Percentiles rank a stretch among this genome's conserved stretches.
These are phyloP conservation scores for Epizoanthus ramosus DNA, from an alignment of 92 coral and sea anemone species.

Conservation along the genomic window DNA sequence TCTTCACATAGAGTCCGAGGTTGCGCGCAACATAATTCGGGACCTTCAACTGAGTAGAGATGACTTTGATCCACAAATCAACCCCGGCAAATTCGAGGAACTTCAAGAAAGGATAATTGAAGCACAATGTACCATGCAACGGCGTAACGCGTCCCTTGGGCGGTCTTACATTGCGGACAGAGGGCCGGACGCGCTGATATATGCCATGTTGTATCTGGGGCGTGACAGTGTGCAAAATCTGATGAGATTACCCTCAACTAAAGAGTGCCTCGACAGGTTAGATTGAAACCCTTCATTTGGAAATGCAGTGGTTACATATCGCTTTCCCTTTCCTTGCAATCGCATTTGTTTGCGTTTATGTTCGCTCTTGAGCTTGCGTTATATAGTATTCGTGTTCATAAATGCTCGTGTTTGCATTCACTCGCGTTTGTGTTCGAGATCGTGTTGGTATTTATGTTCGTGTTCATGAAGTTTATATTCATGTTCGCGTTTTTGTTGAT, in stretches of 20 bases:
- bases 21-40: conserved; percentile 76
- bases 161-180: conserved; percentile 84
- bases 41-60: conserved; percentile 69
- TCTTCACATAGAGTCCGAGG: conserved; percentile 69
- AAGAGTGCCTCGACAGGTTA: conserved; percentile 77
- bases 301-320: neutral
- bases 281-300: neutral
- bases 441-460: too few species aligned
- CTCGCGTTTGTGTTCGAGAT: too few species aligned
- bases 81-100: conserved; percentile 62
- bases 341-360: neutral
- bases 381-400: too few species aligned
- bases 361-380: too few species aligned
- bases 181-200: conserved; percentile 89
- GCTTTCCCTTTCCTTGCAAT: too few species aligned
- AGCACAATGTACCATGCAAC: conserved; percentile 67
- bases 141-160: conserved; percentile 43
- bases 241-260: conserved; percentile 51
- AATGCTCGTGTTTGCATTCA: too few species aligned
- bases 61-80: conserved; percentile 78
- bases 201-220: conserved; percentile 77
- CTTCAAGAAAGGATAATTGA: conserved; percentile 70
- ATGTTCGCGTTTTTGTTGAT: too few species aligned
- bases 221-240: conserved; percentile 54
- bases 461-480: too few species aligned